Evolutionary conservation across 2,888 invertebrate genomes (phyloP).

Genomic region (Aricia artaxerxes): DNA sequence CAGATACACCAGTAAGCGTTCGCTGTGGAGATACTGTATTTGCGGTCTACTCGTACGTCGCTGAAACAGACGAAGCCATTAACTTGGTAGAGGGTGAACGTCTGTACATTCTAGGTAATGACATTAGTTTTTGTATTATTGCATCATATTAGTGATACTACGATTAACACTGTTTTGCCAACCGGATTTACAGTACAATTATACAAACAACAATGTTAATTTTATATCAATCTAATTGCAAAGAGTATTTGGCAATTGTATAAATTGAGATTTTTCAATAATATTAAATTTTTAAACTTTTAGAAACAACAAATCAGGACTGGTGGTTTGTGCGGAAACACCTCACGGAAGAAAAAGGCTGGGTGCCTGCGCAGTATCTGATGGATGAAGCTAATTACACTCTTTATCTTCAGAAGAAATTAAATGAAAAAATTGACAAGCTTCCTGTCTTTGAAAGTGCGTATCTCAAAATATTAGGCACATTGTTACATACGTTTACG

Average conservation of each 20-base stretch:
- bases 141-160: too few relatives aligned
- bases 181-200: too few relatives aligned
- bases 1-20: slow-evolving; percentile 74
- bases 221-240: not conserved
- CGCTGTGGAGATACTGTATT: slow-evolving; percentile 89
- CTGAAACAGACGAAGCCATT: slow-evolving; percentile 93
- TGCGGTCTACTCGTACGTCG: slow-evolving; percentile 91
- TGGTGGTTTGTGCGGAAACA: slow-evolving; percentile 97
- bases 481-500: not conserved
- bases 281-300: not conserved
- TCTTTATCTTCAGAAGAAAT: slow-evolving; percentile 90
- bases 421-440: slow-evolving; percentile 95
- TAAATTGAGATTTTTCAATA: not conserved
- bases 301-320: slow-evolving; percentile 89
- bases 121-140: not conserved
- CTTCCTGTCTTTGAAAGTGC: slow-evolving; percentile 95
- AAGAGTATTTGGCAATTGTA: not conserved
- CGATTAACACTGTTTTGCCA: not conserved
- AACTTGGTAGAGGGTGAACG: slow-evolving; percentile 95
- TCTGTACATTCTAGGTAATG: slow-evolving; percentile 88
- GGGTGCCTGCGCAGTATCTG: slow-evolving; percentile 94
- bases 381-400: slow-evolving; percentile 91
- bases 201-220: too few relatives aligned
- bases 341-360: slow-evolving; percentile 93
- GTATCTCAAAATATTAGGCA: slow-evolving; percentile 52